A percentile compares a stretch with the other conserved stretches of the same genome.
These are phyloP conservation scores for Sisyra nigra DNA, from an alignment of 2,888 invertebrate genomes.

Conservation along the genomic window DNA sequence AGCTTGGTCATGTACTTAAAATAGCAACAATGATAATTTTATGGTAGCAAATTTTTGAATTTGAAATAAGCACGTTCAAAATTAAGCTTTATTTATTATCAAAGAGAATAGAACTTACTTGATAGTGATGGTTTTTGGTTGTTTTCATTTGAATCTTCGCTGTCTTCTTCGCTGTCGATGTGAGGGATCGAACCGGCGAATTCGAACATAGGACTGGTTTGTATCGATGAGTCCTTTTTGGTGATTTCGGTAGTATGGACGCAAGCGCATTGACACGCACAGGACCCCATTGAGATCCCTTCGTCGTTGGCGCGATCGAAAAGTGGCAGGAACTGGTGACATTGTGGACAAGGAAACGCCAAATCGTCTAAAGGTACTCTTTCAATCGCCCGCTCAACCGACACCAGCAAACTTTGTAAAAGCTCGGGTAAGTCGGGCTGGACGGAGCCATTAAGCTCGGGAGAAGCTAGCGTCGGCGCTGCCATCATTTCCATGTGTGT, in stretches of 20 bases:
- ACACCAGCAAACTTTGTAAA: conserved; percentile 45
- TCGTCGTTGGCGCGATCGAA: conserved; percentile 22
- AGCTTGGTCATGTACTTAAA: no score
- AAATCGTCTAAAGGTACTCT: conserved; percentile 48
- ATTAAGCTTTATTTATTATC: no score
- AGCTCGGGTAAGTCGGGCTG: conserved; percentile 40
- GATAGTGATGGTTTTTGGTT: background rate
- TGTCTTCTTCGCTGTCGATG: conserved; percentile 57
- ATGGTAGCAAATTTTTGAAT: no score
- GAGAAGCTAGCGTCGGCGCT: conserved; percentile 6
- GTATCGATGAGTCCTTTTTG: conserved; percentile 28
- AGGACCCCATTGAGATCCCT: conserved; percentile 13
- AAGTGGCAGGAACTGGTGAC: conserved; percentile 26
- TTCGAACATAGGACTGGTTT: conserved; percentile 42
- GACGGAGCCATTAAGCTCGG: conserved; percentile 19
- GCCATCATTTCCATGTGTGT: conserved; percentile 23
- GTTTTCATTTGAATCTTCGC: conserved; percentile 20
- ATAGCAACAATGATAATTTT: no score
- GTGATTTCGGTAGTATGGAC: conserved; percentile 16
- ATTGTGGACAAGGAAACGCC: conserved; percentile 39
- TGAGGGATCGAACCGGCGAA: conserved; percentile 51
- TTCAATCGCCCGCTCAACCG: conserved; percentile 52
- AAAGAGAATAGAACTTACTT: conserved; percentile 1
- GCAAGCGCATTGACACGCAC: conserved; percentile 26
- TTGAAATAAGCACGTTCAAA: no score